Base-by-base conservation (phyloP, 2,888 invertebrate species). In the Drosophila greeni region DNA sequence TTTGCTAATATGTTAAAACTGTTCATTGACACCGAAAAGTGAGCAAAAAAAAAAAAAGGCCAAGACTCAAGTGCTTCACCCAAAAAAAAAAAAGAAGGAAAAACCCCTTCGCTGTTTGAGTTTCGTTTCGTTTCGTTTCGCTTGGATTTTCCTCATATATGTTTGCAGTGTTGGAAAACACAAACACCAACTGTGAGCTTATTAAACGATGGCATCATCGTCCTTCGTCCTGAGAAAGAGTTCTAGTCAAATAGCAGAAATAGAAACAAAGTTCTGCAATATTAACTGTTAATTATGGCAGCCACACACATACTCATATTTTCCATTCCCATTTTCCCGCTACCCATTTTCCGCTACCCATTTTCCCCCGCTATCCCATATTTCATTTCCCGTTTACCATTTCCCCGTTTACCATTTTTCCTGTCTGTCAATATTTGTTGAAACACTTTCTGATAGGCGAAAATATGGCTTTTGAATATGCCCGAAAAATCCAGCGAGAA, bases 401-500 rank as follows among this genome's bases (percentile, higher is more conserved):
- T 49, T 76, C n/a, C 20, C 56, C 26, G 45, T 39, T 42, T 23
- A 8, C 58, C 24, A 31, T 60, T 49, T 76, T 59, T 52, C 26
- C 14, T 4, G 73, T 85, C 87, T 86, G 86, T 86, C 87, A 86
- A 87, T 86, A 86, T 86, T 86, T 86, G 86, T 83, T 82, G 72
- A 84, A 86, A 81, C 85, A 80, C 86, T 86, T 85, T 76, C 67
- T 80, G 79, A 80, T 80, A 82, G 79, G 73, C 79, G 72, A 82
- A 79, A 83, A 79, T 84, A 79, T 84, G 79, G 82, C 73, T 84
- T 79, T 84, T 84, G 79, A 84, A 78, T 83, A 72, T 76, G 73
- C 74, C 83, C 66, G 31, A 33, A 37, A 39, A 61, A 47, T 40
- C 40, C 45, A 48, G 48, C 14, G 24, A 60, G 69, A 8, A 75